These are phyloP conservation scores for Tamandua tetradactyla DNA, from an alignment of 2,797 vertebrate species.

Conservation along the genomic window DNA sequence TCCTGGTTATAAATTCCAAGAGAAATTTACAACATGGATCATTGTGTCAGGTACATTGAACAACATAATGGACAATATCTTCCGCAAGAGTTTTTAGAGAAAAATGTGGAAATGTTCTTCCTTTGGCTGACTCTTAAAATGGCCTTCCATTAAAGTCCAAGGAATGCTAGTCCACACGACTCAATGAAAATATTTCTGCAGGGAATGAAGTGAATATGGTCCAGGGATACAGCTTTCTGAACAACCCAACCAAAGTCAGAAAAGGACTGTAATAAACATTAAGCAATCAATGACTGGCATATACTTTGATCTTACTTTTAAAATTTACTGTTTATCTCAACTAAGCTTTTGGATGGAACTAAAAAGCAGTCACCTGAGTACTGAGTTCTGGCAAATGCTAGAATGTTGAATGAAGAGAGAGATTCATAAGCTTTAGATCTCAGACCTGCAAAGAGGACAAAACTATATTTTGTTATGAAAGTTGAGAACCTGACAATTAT, in stretches of 20 bases:
- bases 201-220: neutral
- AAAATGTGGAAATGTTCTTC: constrained; percentile 51
- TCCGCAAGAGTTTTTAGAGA: constrained; percentile 53
- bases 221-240: neutral
- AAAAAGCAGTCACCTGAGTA: neutral
- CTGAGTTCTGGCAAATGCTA: neutral
- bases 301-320: constrained; percentile 11
- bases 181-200: constrained; percentile 36
- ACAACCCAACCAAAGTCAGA: neutral
- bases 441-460: neutral
- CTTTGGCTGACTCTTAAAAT: constrained; percentile 58
- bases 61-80: constrained; percentile 46
- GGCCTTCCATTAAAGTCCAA: constrained; percentile 41
- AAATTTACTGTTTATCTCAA: neutral
- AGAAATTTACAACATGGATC: constrained; percentile 52
- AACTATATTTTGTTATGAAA: neutral
- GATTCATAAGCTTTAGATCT: neutral
- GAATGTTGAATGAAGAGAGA: neutral
- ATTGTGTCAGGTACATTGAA: constrained; percentile 57
- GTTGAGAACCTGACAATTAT: neutral
- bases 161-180: neutral
- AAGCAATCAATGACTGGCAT: neutral
- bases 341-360: neutral
- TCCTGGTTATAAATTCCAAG: constrained; percentile 5
- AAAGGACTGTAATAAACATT: constrained; percentile 39